Evolutionary conservation across 2,113 vertebrate species (phyloP).

Genomic region (Daphoenositta chrysoptera): DNA sequence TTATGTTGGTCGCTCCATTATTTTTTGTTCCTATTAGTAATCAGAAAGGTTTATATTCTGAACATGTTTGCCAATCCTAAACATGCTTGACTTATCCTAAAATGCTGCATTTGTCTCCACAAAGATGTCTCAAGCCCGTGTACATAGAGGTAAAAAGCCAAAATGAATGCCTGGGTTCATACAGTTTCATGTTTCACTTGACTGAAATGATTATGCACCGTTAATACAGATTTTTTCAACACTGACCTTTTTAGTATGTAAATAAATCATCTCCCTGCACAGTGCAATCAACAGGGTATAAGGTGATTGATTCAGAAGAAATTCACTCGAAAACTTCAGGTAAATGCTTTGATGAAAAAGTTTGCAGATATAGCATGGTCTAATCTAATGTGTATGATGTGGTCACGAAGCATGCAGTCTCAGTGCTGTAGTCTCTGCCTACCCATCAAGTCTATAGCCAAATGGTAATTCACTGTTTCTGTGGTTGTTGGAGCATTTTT

Average conservation of each 20-base stretch:
- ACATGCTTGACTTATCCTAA: not conserved
- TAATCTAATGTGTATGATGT: not conserved
- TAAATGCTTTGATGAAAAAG: not conserved
- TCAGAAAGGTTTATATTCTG: not conserved
- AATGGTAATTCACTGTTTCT: not conserved
- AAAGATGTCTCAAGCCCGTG: not conserved
- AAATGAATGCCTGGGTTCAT: not conserved
- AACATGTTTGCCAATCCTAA: not conserved
- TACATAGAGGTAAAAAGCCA: not conserved
- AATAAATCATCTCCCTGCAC: conserved; percentile 48
- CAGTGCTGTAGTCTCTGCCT: not conserved
- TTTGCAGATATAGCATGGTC: not conserved
- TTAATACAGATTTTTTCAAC: conserved; percentile 18
- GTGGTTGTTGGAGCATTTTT: not conserved
- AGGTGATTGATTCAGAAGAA: not conserved
- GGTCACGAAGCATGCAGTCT: not conserved
- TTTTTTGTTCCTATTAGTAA: not conserved
- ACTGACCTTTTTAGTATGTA: conserved; percentile 67
- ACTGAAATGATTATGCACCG: not conserved
- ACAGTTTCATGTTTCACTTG: conserved; percentile 25
- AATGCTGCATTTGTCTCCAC: not conserved
- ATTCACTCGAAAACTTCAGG: not conserved
- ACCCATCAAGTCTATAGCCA: not conserved
- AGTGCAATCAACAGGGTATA: not conserved
- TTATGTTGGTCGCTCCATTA: not conserved